These are phyloP conservation scores for Tenthredo distinguenda DNA, from an alignment of 2,888 invertebrate species.

Conservation along the genomic window DNA sequence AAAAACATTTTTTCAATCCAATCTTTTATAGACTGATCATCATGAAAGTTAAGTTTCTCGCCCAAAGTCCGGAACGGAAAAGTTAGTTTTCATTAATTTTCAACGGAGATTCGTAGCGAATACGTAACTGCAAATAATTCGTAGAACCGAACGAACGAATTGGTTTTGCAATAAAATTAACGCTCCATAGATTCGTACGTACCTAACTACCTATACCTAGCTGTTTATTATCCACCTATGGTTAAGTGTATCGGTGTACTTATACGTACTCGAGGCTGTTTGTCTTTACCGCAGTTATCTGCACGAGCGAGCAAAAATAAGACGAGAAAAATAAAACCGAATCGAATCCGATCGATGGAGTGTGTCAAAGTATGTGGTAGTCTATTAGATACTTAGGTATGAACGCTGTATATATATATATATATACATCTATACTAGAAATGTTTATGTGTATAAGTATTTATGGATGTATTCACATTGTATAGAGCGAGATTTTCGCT, in stretches of 20 bases:
- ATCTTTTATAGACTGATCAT: not conserved
- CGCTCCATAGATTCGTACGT: not conserved
- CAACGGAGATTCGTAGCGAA: not conserved
- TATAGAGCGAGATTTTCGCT: not conserved
- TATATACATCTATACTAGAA: too few relatives aligned
- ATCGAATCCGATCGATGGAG: conserved; percentile 24
- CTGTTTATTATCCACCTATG: not conserved
- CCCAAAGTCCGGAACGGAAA: not conserved
- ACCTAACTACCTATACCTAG: not conserved
- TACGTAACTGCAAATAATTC: not conserved
- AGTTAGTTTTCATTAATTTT: not conserved
- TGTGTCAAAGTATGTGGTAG: conserved; percentile 3
- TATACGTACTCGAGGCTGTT: conserved; percentile 9
- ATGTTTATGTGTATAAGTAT: not conserved
- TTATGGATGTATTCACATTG: not conserved
- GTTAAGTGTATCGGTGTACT: not conserved
- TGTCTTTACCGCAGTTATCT: conserved; percentile 1
- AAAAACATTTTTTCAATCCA: not conserved
- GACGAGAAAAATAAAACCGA: conserved; percentile 13
- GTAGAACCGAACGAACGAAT: not conserved
- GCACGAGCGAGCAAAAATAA: conserved; percentile 6
- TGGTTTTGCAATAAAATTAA: conserved; percentile 12
- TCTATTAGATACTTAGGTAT: not conserved
- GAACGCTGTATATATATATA: not conserved
- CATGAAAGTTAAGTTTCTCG: not conserved